Evolutionary conservation across 2,888 invertebrate species (phyloP), one percentile per base, ranked within the genome.

Genomic region (Himalopsyche tibetana): DNA sequence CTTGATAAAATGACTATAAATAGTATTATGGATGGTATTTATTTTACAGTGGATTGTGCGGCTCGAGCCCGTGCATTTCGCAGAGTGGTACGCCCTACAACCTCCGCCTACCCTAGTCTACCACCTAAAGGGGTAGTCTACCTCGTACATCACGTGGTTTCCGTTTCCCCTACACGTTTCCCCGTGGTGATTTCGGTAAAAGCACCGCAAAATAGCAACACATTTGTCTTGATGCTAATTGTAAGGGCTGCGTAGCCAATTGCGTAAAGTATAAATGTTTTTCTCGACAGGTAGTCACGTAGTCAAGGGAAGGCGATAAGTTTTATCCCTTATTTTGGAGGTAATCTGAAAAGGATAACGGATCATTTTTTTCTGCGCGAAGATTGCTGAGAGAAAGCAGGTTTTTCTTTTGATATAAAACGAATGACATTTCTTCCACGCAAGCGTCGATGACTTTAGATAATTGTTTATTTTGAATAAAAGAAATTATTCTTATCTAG

Each of bases 111-210:
- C 85, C 86, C 56, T 84, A 36, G 28, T 74, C 19, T 36, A 19
- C 74, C 74, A 15, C 74, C 74, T 36, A 38, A 36, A 5, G 15
- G 74, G 36, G 74, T 74, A 74, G 74, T 19, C 74, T 74, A 74
- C 12, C 28, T 36, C 74, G 36, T 51, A 11, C 38, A 36, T 84
- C 85, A 84, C 83, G 55, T 63, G 74, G 45, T 79, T 55, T 56
- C 86, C 83, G 55, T 85, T 80, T 83, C 84, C 69, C 45, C 69
- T 74, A 15, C 38, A 28, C 45, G 4, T 74, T 79, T 36, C 56
- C 79, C 74, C 51, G n/a, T 84, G 84, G 87, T 88, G 88, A 87
- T 88, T 88, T 88, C 86, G 85, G 88, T 88, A 88, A 88, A 88
- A 88, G 88, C 88, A 28, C 82, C 83, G 38, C 74, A 55, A 84